Percentiles rank a stretch among this genome's conserved stretches.
Evolutionary conservation across 1,140 invertebrate genomes (phyloP).

Genomic region (Diorhabda sublineata): DNA sequence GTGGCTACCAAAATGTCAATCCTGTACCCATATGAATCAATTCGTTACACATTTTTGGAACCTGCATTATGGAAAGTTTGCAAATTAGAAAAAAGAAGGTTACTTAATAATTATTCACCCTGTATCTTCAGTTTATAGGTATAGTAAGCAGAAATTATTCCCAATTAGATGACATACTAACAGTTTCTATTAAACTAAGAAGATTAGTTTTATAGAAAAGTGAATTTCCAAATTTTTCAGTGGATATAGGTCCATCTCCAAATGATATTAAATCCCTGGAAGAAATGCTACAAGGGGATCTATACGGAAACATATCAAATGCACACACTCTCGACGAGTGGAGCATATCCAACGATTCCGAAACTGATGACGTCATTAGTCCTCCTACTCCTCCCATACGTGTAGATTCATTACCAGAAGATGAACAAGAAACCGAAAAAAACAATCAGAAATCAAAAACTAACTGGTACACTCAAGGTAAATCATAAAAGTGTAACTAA

Average conservation of each 20-base stretch:
- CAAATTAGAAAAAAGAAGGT: no score
- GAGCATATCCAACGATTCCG: conserved; percentile 44
- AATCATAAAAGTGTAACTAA: neutral
- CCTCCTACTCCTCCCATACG: conserved; percentile 51
- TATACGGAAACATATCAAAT: conserved; percentile 40
- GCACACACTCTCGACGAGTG: conserved; percentile 40
- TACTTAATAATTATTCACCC: no score
- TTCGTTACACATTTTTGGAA: no score
- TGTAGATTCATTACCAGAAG: conserved; percentile 47
- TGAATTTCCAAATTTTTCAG: no score
- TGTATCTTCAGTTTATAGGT: no score
- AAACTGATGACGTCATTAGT: conserved; percentile 43
- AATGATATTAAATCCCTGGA: conserved; percentile 36
- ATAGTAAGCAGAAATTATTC: no score
- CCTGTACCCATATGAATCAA: no score
- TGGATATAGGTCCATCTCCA: neutral
- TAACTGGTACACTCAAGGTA: conserved; percentile 35
- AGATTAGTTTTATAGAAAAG: no score
- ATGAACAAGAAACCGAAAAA: conserved; percentile 24
- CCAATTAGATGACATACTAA: no score
- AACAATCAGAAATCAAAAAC: conserved; percentile 27
- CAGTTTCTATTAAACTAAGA: no score
- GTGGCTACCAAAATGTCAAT: no score
- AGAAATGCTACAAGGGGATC: conserved; percentile 42
- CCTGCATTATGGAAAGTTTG: no score